Evolutionary conservation across 2,888 invertebrate species (phyloP).

Genomic region (Lasioglossum villosulum): DNA sequence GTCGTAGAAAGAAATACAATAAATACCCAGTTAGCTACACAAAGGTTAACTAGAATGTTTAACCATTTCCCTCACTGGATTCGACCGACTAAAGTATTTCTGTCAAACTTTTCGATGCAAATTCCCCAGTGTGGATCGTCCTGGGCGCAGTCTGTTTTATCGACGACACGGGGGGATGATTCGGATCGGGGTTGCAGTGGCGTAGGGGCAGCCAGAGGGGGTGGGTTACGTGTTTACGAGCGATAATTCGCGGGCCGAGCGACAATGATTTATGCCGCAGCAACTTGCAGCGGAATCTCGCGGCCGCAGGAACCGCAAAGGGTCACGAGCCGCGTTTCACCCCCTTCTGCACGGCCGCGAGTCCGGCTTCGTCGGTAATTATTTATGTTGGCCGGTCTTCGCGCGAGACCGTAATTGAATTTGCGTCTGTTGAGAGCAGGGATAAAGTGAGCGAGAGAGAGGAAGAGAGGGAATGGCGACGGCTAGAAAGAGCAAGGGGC

Average conservation of each 20-base stretch:
- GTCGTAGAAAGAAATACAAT: too few species aligned
- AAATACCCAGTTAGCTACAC: too few species aligned
- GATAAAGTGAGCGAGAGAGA: background rate
- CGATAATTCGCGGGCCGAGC: constrained; percentile 60
- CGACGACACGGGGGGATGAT: background rate
- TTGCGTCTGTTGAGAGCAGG: constrained; percentile 46
- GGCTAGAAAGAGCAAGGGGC: background rate
- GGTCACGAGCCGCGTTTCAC: constrained; percentile 49
- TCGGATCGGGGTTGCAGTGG: background rate
- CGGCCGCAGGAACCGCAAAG: constrained; percentile 65
- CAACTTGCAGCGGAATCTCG: constrained; percentile 62
- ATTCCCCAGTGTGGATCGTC: background rate
- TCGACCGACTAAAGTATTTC: background rate
- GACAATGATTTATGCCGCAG: constrained; percentile 69
- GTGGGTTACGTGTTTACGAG: constrained; percentile 47
- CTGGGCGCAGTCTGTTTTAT: background rate
- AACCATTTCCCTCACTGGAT: too few species aligned
- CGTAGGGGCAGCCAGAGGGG: too few species aligned
- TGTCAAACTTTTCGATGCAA: background rate
- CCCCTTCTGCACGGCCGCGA: constrained; percentile 4
- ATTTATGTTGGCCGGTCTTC: constrained; percentile 68
- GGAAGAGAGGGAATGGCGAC: background rate
- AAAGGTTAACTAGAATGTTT: too few species aligned
- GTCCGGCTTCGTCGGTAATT: constrained; percentile 63
- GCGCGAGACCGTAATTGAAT: constrained; percentile 68